phyloP scores from a whole-genome alignment of 2,113 vertebrate species.

The Chionodraco myersi region DNA sequence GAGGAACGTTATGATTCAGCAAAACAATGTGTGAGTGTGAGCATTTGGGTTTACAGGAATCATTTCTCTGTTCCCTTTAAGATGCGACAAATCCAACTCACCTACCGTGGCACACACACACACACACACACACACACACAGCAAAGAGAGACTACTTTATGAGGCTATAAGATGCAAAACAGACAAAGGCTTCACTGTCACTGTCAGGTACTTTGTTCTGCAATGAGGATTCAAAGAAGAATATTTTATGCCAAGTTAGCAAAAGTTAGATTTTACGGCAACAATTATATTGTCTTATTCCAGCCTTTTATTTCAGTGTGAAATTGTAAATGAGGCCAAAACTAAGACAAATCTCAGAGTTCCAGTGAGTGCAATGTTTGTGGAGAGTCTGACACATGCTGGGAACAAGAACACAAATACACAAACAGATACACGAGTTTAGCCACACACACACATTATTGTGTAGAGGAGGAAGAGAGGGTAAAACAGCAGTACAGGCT shows the following conservation, averaged over 20 bases:
- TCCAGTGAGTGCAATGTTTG: slow-evolving; percentile 31
- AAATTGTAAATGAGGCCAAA: slow-evolving; percentile 53
- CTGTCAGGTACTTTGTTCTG: neutral
- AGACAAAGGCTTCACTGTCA: slow-evolving; percentile 1
- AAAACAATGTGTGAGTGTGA: slow-evolving; percentile 28
- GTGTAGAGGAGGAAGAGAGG: slow-evolving; percentile 33
- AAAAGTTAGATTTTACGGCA: slow-evolving; percentile 2
- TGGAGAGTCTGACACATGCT: slow-evolving; percentile 46
- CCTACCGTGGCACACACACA: slow-evolving; percentile 19
- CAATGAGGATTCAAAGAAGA: neutral
- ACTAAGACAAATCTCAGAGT: neutral
- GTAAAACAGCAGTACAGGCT: slow-evolving; percentile 64
- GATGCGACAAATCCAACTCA: slow-evolving; percentile 39
- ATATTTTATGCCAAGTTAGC: slow-evolving; percentile 1
- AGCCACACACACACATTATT: slow-evolving; percentile 4
- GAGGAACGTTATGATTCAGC: slow-evolving; percentile 69
- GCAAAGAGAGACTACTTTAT: slow-evolving; percentile 14
- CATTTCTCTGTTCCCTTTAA: slow-evolving; percentile 49
- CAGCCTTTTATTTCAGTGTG: neutral
- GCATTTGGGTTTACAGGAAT: slow-evolving; percentile 28
- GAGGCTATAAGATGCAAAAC: neutral
- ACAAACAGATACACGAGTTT: slow-evolving; percentile 8
- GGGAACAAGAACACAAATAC: slow-evolving; percentile 42
- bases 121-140: neutral
- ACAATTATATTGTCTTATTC: neutral